Percentiles rank a stretch among this genome's conserved stretches.
phyloP scores from a whole-genome alignment of 2,113 vertebrate species.

The Cranoglanis bouderius region DNA sequence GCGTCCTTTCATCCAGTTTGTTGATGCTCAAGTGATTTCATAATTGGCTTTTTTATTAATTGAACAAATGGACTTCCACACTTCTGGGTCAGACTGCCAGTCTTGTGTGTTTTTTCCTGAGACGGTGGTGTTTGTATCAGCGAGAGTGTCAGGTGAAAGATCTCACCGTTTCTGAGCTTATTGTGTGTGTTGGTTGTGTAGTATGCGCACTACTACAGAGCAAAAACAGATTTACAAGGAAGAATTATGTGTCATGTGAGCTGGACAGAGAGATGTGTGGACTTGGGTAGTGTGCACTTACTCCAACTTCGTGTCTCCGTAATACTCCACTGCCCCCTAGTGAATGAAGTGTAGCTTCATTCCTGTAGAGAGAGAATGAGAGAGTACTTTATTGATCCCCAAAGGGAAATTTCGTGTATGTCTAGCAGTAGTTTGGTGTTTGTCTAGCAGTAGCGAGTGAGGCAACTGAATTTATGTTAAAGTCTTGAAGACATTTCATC shows the following conservation, averaged over 20 bases:
- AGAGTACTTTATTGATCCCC: too few relatives aligned
- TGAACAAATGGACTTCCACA: background rate
- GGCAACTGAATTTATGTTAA: background rate
- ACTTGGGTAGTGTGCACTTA: background rate
- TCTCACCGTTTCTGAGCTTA: background rate
- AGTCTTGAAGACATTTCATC: too few relatives aligned
- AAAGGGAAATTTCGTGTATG: too few relatives aligned
- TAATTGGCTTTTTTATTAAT: background rate
- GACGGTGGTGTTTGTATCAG: background rate
- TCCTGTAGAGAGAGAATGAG: background rate
- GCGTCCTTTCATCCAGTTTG: background rate
- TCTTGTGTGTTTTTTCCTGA: background rate
- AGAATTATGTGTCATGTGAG: background rate
- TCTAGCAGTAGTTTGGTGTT: background rate
- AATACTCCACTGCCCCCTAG: conserved; percentile 8
- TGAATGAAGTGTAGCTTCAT: background rate
- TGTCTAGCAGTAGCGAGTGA: too few relatives aligned
- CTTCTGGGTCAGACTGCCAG: background rate
- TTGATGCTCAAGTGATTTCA: background rate
- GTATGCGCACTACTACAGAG: background rate
- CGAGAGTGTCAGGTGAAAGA: too few relatives aligned
- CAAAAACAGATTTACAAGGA: background rate
- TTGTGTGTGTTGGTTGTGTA: background rate
- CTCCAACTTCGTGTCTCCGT: background rate
- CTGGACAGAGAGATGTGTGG: background rate